These are phyloP conservation scores for Resseliella maxima DNA, from an alignment of 2,888 invertebrate genomes.

Conservation along the genomic window DNA sequence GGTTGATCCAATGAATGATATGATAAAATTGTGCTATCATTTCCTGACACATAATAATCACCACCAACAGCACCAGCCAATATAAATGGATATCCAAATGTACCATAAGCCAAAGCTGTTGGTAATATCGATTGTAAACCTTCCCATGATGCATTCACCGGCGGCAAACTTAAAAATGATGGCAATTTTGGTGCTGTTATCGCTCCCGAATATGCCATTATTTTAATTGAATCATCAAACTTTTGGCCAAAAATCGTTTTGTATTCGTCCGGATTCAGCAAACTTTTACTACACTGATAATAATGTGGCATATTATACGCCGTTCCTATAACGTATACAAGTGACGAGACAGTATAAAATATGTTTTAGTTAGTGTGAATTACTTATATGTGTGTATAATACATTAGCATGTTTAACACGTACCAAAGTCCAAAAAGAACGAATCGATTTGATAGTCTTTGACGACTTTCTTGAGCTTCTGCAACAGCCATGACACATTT, in stretches of 20 bases:
- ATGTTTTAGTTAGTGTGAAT: not conserved
- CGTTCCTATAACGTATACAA: conserved; percentile 66
- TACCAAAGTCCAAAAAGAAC: conserved; percentile 83
- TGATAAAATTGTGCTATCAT: conserved; percentile 66
- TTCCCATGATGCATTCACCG: conserved; percentile 89
- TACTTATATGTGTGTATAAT: not conserved
- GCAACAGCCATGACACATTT: conserved; percentile 82
- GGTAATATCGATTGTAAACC: conserved; percentile 86
- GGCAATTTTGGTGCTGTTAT: conserved; percentile 84
- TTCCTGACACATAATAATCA: conserved; percentile 77
- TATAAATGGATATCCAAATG: conserved; percentile 92
- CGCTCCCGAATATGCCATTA: conserved; percentile 87
- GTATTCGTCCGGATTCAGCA: conserved; percentile 86
- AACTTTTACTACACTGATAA: conserved; percentile 79
- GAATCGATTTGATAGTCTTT: conserved; percentile 84
- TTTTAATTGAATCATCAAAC: conserved; percentile 73
- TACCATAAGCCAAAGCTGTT: conserved; percentile 86
- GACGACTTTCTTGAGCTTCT: conserved; percentile 77
- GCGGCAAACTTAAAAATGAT: conserved; percentile 86
- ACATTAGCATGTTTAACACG: not conserved
- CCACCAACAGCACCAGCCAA: conserved; percentile 96
- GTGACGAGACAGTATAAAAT: not conserved
- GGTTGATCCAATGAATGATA: conserved; percentile 71
- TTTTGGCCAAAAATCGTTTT: conserved; percentile 78
- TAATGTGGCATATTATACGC: conserved; percentile 89